Evolutionary conservation across 2,113 vertebrate species (phyloP).

Genomic region (Collichthys lucidus): DNA sequence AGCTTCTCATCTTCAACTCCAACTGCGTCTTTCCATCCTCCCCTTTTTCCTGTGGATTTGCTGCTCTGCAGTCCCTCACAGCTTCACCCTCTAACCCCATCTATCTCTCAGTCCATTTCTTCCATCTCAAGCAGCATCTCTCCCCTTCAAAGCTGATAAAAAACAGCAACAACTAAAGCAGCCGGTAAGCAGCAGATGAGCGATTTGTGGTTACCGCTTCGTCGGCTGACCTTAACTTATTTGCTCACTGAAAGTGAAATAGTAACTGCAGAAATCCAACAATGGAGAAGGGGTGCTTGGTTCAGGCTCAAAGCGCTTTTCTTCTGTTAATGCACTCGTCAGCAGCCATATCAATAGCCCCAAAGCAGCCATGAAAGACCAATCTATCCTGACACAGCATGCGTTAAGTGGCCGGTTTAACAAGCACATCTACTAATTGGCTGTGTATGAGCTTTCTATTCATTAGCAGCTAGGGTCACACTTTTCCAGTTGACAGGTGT

Average conservation of each 20-base stretch:
- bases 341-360: conserved; percentile 67
- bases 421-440: conserved; percentile 70
- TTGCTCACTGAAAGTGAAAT: conserved; percentile 13
- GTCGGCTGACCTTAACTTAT: conserved; percentile 20
- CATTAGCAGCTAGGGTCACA: conserved; percentile 57
- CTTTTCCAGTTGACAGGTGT: conserved; percentile 49
- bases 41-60: conserved; percentile 26
- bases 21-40: conserved; percentile 16
- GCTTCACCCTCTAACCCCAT: conserved; percentile 24
- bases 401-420: conserved; percentile 64
- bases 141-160: conserved; percentile 15
- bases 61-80: conserved; percentile 30
- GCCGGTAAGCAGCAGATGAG: conserved; percentile 2
- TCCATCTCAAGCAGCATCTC: background rate
- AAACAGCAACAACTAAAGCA: background rate
- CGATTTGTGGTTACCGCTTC: conserved; percentile 14
- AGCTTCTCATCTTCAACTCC: conserved; percentile 30
- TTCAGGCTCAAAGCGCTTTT: conserved; percentile 17
- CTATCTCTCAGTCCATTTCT: conserved; percentile 32
- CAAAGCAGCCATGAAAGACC: conserved; percentile 64
- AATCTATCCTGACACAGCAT: conserved; percentile 66
- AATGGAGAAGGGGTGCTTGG: conserved; percentile 2
- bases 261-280: background rate
- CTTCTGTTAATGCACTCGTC: conserved; percentile 54
- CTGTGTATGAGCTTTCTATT: conserved; percentile 65